phyloP scores from a whole-genome alignment of 1,140 invertebrate species.

The Saxidomus purpurata region DNA sequence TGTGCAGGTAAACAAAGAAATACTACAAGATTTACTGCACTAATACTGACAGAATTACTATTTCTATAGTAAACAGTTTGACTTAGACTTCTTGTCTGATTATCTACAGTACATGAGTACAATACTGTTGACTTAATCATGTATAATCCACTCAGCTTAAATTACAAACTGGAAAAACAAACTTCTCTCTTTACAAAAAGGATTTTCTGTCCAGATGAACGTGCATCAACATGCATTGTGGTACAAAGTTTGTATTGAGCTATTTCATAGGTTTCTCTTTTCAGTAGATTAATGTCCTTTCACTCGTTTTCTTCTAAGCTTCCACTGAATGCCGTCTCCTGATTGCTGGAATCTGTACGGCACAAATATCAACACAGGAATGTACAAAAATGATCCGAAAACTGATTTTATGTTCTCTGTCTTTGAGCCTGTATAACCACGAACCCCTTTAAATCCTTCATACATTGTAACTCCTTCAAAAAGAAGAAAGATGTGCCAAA shows the following conservation, averaged over 20 bases:
- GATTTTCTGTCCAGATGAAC: neutral
- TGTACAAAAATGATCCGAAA: constrained; percentile 75
- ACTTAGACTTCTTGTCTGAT: too few relatives aligned
- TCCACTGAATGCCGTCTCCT: constrained; percentile 74
- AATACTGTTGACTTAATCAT: too few relatives aligned
- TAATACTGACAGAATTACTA: too few relatives aligned
- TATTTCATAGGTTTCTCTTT: neutral
- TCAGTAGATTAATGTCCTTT: constrained; percentile 41
- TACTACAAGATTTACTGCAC: too few relatives aligned
- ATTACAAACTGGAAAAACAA: neutral
- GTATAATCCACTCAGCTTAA: too few relatives aligned
- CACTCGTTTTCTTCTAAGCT: constrained; percentile 41
- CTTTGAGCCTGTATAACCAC: constrained; percentile 56
- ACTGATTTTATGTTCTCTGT: constrained; percentile 69
- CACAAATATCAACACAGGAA: constrained; percentile 67
- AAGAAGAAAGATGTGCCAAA: constrained; percentile 74
- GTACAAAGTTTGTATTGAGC: neutral
- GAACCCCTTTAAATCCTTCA: constrained; percentile 73
- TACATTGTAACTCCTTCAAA: constrained; percentile 72
- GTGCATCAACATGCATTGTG: neutral
- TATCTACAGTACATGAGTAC: too few relatives aligned
- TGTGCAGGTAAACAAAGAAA: too few relatives aligned
- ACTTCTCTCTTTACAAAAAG: neutral
- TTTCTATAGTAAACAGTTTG: too few relatives aligned
- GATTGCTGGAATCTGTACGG: constrained; percentile 64